These are phyloP conservation scores for Fabriciana adippe DNA, from an alignment of 2,888 invertebrate species.

Conservation along the genomic window DNA sequence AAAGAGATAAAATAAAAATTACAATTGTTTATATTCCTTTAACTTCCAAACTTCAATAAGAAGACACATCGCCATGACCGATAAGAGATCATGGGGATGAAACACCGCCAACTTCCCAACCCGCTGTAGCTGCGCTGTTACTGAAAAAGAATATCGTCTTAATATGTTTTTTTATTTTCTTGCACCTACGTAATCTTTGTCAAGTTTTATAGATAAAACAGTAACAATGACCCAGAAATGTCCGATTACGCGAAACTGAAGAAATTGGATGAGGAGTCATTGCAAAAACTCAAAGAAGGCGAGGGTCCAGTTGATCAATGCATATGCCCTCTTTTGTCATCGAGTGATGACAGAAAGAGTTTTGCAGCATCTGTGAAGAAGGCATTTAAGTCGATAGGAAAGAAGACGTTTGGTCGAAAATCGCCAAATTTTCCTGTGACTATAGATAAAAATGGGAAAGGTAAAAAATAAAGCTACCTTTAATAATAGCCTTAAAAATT, in stretches of 20 bases:
- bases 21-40: too few species aligned
- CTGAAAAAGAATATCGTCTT: too few species aligned
- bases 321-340: slow-evolving; percentile 52
- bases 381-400: slow-evolving; percentile 47
- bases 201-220: neutral
- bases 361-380: slow-evolving; percentile 53
- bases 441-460: neutral
- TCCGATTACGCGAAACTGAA: slow-evolving; percentile 48
- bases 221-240: slow-evolving; percentile 30
- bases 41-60: too few species aligned
- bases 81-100: too few species aligned
- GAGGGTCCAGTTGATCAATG: slow-evolving; percentile 56
- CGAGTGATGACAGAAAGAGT: slow-evolving; percentile 42
- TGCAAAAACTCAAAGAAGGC: slow-evolving; percentile 50
- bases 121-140: too few species aligned
- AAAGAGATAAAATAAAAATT: too few species aligned
- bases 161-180: too few species aligned
- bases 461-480: neutral
- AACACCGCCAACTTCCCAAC: too few species aligned
- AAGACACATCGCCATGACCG: too few species aligned
- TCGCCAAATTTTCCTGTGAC: neutral
- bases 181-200: too few species aligned
- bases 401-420: slow-evolving; percentile 20
- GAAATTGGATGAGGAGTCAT: slow-evolving; percentile 54
- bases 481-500: too few species aligned